phyloP scores from a whole-genome alignment of 2,113 vertebrate genomes.

The Spilogale gracilis region DNA sequence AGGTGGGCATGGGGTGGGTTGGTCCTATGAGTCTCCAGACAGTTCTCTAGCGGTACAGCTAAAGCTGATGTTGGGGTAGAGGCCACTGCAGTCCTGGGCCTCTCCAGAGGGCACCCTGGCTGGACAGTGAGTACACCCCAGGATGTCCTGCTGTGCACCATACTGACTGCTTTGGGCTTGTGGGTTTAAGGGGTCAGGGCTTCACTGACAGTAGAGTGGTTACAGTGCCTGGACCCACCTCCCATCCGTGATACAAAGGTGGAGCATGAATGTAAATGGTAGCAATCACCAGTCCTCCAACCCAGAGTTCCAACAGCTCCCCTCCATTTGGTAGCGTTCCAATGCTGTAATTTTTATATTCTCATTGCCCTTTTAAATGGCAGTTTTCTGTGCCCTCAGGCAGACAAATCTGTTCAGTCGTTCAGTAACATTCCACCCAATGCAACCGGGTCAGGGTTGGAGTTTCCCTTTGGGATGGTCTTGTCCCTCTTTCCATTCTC shows the following conservation, averaged over 20 bases:
- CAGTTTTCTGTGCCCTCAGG: not conserved
- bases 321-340: not conserved
- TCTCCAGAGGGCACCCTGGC: not conserved
- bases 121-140: not conserved
- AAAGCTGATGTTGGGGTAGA: not conserved
- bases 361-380: not conserved
- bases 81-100: not conserved
- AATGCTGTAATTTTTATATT: not conserved
- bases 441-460: not conserved
- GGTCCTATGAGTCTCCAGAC: not conserved
- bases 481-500: not conserved
- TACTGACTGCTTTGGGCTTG: not conserved
- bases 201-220: not conserved
- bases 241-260: not conserved
- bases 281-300: not conserved
- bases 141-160: not conserved
- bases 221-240: not conserved
- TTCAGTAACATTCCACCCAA: not conserved
- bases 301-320: not conserved
- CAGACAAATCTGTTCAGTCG: not conserved
- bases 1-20: not conserved
- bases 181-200: not conserved
- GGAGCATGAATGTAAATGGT: not conserved
- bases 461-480: not conserved
- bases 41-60: not conserved